These are phyloP conservation scores for Amiota minor DNA, from an alignment of 2,888 invertebrate species.

Conservation along the genomic window DNA sequence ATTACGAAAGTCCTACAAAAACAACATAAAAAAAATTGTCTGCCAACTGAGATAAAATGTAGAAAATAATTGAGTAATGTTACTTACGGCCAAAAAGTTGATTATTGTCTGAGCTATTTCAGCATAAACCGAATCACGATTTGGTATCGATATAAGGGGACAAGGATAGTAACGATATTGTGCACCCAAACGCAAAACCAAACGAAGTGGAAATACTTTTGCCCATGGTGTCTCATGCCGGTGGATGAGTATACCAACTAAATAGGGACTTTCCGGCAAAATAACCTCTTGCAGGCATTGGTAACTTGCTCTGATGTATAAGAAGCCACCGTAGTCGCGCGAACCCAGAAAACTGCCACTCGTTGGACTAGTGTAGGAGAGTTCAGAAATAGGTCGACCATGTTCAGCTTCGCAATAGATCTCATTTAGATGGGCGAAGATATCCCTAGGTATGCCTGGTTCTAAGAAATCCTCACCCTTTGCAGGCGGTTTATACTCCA, in stretches of 20 bases:
- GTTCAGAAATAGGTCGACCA: constrained; percentile 81
- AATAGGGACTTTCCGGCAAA: constrained; percentile 82
- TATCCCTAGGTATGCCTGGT: constrained; percentile 77
- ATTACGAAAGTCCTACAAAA: constrained; percentile 82
- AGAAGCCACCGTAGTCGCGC: constrained; percentile 85
- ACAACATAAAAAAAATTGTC: constrained; percentile 35
- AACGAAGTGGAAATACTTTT: constrained; percentile 82
- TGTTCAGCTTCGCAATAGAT: constrained; percentile 80
- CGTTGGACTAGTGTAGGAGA: constrained; percentile 79
- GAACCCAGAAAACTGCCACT: constrained; percentile 77
- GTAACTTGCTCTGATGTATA: constrained; percentile 86
- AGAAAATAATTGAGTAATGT: background rate
- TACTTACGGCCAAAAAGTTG: constrained; percentile 82
- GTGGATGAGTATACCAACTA: constrained; percentile 86
- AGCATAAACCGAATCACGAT: constrained; percentile 85
- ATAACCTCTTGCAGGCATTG: constrained; percentile 86
- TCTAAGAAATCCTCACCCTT: constrained; percentile 39
- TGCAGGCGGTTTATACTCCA: constrained; percentile 80
- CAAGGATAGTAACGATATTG: constrained; percentile 91
- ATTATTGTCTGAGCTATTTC: constrained; percentile 92
- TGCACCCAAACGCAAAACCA: constrained; percentile 86
- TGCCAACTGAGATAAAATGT: too few relatives aligned
- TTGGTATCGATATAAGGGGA: constrained; percentile 84
- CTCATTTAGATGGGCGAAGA: constrained; percentile 82
- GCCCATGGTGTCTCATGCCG: constrained; percentile 78